Base-by-base conservation (phyloP, 2,888 invertebrate genomes). In the Erynnis tages region DNA sequence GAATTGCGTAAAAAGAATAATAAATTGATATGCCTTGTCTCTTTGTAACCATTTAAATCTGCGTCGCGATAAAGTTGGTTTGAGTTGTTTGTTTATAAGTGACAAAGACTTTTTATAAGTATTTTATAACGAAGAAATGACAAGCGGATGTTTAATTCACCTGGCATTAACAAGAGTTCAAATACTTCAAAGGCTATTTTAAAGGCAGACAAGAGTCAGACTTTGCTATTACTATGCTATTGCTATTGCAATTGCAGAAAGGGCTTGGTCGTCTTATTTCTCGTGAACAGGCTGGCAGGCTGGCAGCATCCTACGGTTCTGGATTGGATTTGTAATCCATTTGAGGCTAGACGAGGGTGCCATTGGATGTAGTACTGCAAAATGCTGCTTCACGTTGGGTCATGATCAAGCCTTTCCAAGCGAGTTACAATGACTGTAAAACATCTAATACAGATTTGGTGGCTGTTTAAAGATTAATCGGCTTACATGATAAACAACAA, bases 401-500 rank as follows among this genome's bases (percentile, higher is more conserved):
- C n/a, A n/a, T n/a, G n/a, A n/a, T n/a, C n/a, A n/a, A n/a, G n/a
- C n/a, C n/a, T n/a, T n/a, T n/a, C n/a, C n/a, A n/a, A n/a, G n/a
- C n/a, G n/a, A n/a, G n/a, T n/a, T n/a, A n/a, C n/a, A 3, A 27
- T 41, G 19, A 32, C 21, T 25, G 32, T 40, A 34, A 34, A 8
- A 13, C 43, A 34, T 49, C 40, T 41, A 23, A 40, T 48, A 23
- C 48, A 48, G 40, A 23, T 40, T 40, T 32, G 23, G 30, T 17
- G 21, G 16, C 17, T 40, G 40, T 40, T 40, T n/a, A 30, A 13
- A 17, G 35, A 46, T 47, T 41, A 43, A 13, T 27, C 40, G 41
- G 49, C n/a, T n/a, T 49, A 34, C 41, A 32, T 13, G 49, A 35
- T 50, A 41, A 35, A 43, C 41, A 49, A 49, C 49, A 49, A 47